These are phyloP conservation scores for Thecocarcelia acutangulata DNA, from an alignment of 2,888 invertebrate species.

Conservation along the genomic window DNA sequence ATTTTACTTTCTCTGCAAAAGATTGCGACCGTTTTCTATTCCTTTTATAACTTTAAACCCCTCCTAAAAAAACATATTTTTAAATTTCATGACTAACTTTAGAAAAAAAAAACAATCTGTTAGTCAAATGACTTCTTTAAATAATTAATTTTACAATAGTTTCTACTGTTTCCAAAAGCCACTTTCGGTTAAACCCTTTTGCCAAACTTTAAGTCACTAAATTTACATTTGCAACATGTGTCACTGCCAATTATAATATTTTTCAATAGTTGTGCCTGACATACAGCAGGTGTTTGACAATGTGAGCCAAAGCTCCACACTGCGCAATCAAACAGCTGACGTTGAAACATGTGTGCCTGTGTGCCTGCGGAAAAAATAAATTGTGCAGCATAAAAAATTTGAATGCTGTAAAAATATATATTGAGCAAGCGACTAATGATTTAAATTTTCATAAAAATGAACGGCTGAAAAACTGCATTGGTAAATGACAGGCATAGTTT, in stretches of 20 bases:
- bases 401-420: conserved; percentile 41
- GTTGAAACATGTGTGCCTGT: conserved; percentile 33
- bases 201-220: conserved; percentile 36
- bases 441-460: conserved; percentile 41
- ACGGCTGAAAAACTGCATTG: not conserved
- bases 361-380: conserved; percentile 10
- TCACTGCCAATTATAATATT: conserved; percentile 67
- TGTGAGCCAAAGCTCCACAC: conserved; percentile 40
- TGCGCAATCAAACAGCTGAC: conserved; percentile 50
- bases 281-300: conserved; percentile 69
- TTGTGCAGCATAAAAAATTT: conserved; percentile 32
- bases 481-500: conserved; percentile 23
- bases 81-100: too few species aligned
- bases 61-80: too few species aligned
- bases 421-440: conserved; percentile 44
- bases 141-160: too few species aligned
- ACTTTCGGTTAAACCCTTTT: not conserved
- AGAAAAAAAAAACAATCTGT: too few species aligned
- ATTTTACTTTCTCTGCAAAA: too few species aligned
- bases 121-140: too few species aligned
- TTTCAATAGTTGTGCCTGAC: conserved; percentile 57
- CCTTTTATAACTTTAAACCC: too few species aligned
- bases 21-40: too few species aligned
- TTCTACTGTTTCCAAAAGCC: not conserved
- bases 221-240: conserved; percentile 53